Evolutionary conservation across 2,113 vertebrate species (phyloP).

Genomic region (Empidonax traillii): DNA sequence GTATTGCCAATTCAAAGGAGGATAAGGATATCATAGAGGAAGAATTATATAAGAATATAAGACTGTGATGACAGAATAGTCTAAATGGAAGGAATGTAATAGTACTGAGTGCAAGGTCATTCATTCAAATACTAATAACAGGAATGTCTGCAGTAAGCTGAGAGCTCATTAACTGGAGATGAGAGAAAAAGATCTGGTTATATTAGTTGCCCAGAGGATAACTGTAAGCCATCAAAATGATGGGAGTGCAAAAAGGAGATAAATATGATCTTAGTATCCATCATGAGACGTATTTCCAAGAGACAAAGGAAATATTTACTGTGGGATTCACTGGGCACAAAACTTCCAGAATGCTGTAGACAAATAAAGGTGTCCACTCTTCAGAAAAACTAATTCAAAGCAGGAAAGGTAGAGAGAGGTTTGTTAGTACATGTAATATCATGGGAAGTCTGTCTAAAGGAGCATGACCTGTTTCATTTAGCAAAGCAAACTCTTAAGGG

Average conservation of each 20-base stretch:
- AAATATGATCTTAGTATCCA: constrained; percentile 7
- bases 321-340: neutral
- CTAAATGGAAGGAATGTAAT: constrained; percentile 56
- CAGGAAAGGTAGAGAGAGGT: neutral
- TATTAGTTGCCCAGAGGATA: constrained; percentile 41
- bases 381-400: neutral
- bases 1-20: neutral
- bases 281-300: neutral
- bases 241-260: neutral
- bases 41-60: neutral
- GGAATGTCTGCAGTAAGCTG: constrained; percentile 51
- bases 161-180: constrained; percentile 53
- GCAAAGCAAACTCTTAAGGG: neutral
- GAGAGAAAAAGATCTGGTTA: constrained; percentile 59
- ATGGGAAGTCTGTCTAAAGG: neutral
- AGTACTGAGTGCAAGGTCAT: constrained; percentile 39
- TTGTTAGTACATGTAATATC: neutral
- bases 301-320: neutral
- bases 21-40: neutral
- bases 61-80: constrained; percentile 30
- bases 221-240: constrained; percentile 41
- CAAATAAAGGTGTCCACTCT: neutral
- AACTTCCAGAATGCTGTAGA: neutral
- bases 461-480: neutral
- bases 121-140: constrained; percentile 65